These are phyloP conservation scores for Drosophila paranaensis DNA, from an alignment of 2,888 invertebrate species.

Conservation along the genomic window DNA sequence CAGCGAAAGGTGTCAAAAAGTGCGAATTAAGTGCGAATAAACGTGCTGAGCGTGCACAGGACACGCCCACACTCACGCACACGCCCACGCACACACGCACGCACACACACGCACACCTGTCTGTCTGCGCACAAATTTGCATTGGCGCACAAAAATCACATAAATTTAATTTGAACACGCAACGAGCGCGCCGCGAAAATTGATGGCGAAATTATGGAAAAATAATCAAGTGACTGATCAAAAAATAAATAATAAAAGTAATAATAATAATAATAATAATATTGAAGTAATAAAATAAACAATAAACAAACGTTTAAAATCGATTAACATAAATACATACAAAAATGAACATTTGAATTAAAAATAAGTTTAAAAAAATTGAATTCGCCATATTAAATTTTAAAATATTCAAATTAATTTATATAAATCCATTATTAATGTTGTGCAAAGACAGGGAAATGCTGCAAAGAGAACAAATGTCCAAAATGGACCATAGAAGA, in stretches of 20 bases:
- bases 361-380: too few species aligned
- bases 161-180: slow-evolving; percentile 69
- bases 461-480: background rate
- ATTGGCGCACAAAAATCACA: slow-evolving; percentile 68
- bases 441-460: rapidly evolving
- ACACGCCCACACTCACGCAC: slow-evolving; percentile 42
- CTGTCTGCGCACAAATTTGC: slow-evolving; percentile 63
- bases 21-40: slow-evolving; percentile 80
- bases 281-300: slow-evolving; percentile 4
- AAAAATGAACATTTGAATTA: background rate
- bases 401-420: too few species aligned
- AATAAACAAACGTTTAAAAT: background rate
- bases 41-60: slow-evolving; percentile 74
- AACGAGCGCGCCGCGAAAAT: slow-evolving; percentile 39
- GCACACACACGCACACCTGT: slow-evolving; percentile 33
- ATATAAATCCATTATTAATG: background rate
- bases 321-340: background rate
- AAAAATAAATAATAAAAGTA: slow-evolving; percentile 11
- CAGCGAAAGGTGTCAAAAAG: slow-evolving; percentile 75
- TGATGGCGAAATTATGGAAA: slow-evolving; percentile 54
- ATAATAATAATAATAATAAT: background rate
- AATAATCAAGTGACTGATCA: slow-evolving; percentile 41
- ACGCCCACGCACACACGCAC: slow-evolving; percentile 32
- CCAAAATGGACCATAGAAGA: background rate
- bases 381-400: too few species aligned